These are phyloP conservation scores for Epinotia brunnichana DNA, from an alignment of 2,888 invertebrate genomes.

Conservation along the genomic window DNA sequence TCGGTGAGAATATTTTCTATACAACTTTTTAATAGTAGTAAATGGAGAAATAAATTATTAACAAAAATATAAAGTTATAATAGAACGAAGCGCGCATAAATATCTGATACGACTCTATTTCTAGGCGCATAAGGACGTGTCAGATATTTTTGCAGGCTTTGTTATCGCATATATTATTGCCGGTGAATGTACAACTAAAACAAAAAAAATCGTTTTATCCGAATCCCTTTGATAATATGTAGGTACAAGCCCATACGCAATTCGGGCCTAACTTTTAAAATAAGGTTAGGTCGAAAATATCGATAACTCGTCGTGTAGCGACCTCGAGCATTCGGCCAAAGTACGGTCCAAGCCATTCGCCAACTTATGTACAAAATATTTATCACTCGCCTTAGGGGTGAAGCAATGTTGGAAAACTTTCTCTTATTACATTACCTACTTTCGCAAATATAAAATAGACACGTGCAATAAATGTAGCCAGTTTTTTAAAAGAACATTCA, in stretches of 20 bases:
- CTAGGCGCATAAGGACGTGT: too few relatives aligned
- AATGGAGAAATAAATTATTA: too few relatives aligned
- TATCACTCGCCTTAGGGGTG: conserved; percentile 31
- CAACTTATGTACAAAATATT: conserved; percentile 43
- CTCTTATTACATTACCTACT: conserved; percentile 31
- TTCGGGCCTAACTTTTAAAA: conserved; percentile 25
- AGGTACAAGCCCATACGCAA: conserved; percentile 1
- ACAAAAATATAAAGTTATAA: too few relatives aligned
- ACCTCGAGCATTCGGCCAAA: conserved; percentile 28
- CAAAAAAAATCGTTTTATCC: background rate
- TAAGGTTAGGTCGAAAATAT: conserved; percentile 36
- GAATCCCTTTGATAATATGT: background rate
- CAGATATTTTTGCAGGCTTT: too few relatives aligned
- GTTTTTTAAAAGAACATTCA: background rate
- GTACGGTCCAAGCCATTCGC: conserved; percentile 37
- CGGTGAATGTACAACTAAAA: too few relatives aligned
- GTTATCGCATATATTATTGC: too few relatives aligned
- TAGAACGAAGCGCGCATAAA: too few relatives aligned
- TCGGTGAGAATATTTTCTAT: conserved; percentile 82
- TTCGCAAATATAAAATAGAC: conserved; percentile 23
- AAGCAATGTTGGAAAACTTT: conserved; percentile 30
- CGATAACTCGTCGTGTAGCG: conserved; percentile 26
- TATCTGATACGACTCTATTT: too few relatives aligned
- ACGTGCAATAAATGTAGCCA: background rate
- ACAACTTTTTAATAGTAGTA: too few relatives aligned